Evolutionary conservation across 2,888 invertebrate genomes (phyloP).

Genomic region (Eumerus sabulonum): DNA sequence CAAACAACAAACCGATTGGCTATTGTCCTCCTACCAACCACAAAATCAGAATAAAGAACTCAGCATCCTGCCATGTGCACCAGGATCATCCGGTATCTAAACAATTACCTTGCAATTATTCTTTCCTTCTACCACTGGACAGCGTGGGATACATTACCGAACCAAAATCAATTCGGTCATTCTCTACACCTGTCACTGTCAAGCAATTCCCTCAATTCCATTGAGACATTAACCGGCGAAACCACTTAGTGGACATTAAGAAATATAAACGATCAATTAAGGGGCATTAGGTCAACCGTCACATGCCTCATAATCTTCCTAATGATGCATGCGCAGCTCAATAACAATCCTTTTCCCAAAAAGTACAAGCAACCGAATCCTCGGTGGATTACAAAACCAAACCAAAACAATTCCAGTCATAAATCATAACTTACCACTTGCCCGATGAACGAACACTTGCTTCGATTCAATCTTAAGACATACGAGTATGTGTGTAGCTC

Average conservation of each 20-base stretch:
- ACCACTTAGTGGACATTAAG: conserved; percentile 14
- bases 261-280: conserved; percentile 54
- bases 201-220: conserved; percentile 6
- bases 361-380: conserved; percentile 18
- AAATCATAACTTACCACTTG: conserved; percentile 58
- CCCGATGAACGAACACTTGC: conserved; percentile 40
- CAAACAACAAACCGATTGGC: too few species aligned
- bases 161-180: neutral
- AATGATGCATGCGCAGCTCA: conserved; percentile 10
- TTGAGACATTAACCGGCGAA: neutral
- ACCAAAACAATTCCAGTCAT: conserved; percentile 42
- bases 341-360: conserved; percentile 47
- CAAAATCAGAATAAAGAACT: conserved; percentile 38
- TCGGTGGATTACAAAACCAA: conserved; percentile 43
- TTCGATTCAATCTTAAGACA: conserved; percentile 41
- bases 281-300: conserved; percentile 50
- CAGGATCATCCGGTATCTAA: conserved; percentile 54
- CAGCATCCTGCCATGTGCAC: conserved; percentile 51
- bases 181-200: conserved; percentile 15
- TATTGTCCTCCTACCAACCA: conserved; percentile 36
- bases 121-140: conserved; percentile 8
- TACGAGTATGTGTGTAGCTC: too few species aligned
- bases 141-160: conserved; percentile 44
- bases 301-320: conserved; percentile 38
- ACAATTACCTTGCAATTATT: conserved; percentile 27